Evolutionary conservation across 1,140 invertebrate genomes (phyloP).

Genomic region (Augochlora pura): DNA sequence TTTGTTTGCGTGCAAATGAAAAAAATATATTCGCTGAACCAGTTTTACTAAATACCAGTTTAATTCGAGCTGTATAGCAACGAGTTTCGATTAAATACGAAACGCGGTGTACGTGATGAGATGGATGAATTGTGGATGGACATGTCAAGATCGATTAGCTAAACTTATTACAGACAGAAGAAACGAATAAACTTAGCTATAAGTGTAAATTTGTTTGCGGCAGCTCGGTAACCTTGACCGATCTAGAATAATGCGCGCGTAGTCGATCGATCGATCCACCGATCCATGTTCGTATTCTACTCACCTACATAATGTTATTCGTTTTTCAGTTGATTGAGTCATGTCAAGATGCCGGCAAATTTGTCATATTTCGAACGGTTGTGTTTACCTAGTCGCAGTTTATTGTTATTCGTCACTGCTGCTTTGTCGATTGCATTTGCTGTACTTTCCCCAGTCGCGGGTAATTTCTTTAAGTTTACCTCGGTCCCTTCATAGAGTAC

Average conservation of each 20-base stretch:
- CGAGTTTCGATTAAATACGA: too few relatives aligned
- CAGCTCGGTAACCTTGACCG: constrained; percentile 53
- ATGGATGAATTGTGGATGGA: constrained; percentile 26
- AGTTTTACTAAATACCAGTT: too few relatives aligned
- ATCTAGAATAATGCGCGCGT: background rate
- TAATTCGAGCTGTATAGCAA: too few relatives aligned
- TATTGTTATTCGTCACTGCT: background rate
- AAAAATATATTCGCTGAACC: too few relatives aligned
- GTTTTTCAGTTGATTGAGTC: background rate
- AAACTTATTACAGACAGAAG: constrained; percentile 43
- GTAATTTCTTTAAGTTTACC: background rate
- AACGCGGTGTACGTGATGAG: background rate
- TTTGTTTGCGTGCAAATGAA: too few relatives aligned
- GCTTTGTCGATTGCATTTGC: background rate
- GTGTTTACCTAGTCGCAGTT: too few relatives aligned
- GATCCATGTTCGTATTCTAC: background rate
- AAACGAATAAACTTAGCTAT: constrained; percentile 61
- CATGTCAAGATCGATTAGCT: constrained; percentile 31
- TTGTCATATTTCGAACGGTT: constrained; percentile 20
- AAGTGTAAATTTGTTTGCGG: constrained; percentile 46
- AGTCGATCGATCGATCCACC: constrained; percentile 8
- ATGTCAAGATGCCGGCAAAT: background rate
- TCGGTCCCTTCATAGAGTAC: background rate
- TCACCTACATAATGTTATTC: too few relatives aligned
- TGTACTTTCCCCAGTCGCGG: background rate